Evolutionary conservation across 1,140 invertebrate genomes (phyloP), one percentile per base, ranked within the genome.

Genomic region (Lamellibrachia luymesi): DNA sequence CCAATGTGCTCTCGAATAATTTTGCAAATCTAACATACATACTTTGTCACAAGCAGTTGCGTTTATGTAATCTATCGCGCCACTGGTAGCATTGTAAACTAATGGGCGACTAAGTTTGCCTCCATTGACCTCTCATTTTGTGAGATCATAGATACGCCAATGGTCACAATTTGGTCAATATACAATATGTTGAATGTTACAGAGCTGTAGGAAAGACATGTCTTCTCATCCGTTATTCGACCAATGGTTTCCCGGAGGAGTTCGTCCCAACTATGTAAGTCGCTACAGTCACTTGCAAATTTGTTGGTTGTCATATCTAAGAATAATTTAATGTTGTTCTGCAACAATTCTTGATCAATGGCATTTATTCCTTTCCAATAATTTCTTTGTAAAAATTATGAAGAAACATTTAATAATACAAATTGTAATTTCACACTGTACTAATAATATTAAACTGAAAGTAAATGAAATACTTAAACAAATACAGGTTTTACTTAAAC

Each of bases 231-330:
- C 99, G 98, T 96, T 99, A 99, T 96, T 99, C 98, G 91, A 99
- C 98, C 96, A 99, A 99, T 97, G 98, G 98, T 94, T 99, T 99
- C 96, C 98, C 98, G 92, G 98, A 98, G 94, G 98, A 99, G 96
- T 99, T 99, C 96, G 99, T 99, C 95, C 98, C 98, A 92, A 99
- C 98, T 95, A 98, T 99, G 96, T 98, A 96, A 97, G 97, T 97
- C 96, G 94, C 93, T n/a, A 50, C 8, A 7, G 13, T 17, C 13
- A 80, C 64, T 80, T 80, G 17, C 64, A 17, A 17, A 17, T 80
- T 10, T 80, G 64, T 80, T 80, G 64, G 64, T 22, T 80, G 17
- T 80, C 64, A 17, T 22, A 17, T 56, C 52, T 56, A 7, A 22
- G 64, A 80, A 80, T 17, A 22, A 80, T 80, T 80, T 10, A 80